Conservation (phyloP, 1,140 invertebrate genomes). For the Trialeurodes vaporariorum region DNA sequence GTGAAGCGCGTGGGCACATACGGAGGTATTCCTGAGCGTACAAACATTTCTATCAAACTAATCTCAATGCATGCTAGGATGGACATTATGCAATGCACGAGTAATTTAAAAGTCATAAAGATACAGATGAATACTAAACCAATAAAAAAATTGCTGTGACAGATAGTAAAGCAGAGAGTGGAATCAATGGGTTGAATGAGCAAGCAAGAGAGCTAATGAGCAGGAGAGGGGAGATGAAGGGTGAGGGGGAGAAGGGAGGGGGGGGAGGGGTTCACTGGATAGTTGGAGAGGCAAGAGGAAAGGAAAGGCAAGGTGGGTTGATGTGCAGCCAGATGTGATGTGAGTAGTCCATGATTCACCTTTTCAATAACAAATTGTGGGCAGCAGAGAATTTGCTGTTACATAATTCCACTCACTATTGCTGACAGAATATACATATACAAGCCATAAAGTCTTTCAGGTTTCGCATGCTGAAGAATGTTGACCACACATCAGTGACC, state of each 20-base stretch:
- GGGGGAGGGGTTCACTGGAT: background rate
- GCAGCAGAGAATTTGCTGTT: background rate
- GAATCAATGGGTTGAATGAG: too few relatives aligned
- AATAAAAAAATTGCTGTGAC: background rate
- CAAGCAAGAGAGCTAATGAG: too few relatives aligned
- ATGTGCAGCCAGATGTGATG: background rate
- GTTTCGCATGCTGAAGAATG: too few relatives aligned
- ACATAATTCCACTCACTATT: too few relatives aligned
- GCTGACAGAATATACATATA: too few relatives aligned
- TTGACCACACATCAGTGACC: too few relatives aligned
- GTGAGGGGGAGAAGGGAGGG: background rate
- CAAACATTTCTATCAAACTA: background rate
- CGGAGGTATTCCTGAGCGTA: background rate
- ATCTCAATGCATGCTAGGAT: background rate
- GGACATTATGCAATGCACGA: background rate
- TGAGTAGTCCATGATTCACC: background rate
- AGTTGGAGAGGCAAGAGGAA: background rate
- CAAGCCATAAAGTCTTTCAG: too few relatives aligned
- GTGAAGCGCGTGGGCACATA: background rate
- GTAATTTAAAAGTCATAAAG: background rate
- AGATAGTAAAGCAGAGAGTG: background rate
- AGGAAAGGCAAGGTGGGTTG: background rate
- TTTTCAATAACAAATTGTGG: background rate
- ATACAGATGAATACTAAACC: background rate
- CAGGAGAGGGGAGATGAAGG: background rate